phyloP scores from a whole-genome alignment of 2,797 vertebrate genomes.

The Spondyliosoma cantharus region DNA sequence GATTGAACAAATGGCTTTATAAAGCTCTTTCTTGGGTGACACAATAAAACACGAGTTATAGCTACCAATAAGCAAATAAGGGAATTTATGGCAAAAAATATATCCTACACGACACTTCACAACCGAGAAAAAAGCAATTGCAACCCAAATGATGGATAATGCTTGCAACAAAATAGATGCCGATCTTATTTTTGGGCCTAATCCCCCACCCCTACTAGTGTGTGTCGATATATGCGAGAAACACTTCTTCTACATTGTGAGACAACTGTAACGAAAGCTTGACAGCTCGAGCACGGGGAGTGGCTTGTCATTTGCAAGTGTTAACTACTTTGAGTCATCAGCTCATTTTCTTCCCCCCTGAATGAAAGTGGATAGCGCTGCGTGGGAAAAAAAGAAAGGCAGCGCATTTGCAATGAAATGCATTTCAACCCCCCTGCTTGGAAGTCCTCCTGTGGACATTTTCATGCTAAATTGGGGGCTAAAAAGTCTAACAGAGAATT shows the following conservation, averaged over 20 bases:
- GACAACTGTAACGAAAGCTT: slow-evolving; percentile 13
- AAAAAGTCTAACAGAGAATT: slow-evolving; percentile 63
- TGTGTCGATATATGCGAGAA: background rate
- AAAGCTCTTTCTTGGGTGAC: too few relatives aligned
- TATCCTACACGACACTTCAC: too few relatives aligned
- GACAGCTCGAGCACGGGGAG: slow-evolving; percentile 30
- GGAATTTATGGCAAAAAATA: too few relatives aligned
- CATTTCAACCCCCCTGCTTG: slow-evolving; percentile 40
- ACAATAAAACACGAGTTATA: too few relatives aligned
- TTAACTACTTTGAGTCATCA: slow-evolving; percentile 67
- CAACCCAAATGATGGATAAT: too few relatives aligned
- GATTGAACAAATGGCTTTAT: too few relatives aligned
- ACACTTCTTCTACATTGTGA: background rate
- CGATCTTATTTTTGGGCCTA: too few relatives aligned
- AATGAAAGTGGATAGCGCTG: slow-evolving; percentile 62
- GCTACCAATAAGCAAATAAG: background rate
- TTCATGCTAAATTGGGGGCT: slow-evolving; percentile 68
- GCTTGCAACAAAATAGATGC: too few relatives aligned
- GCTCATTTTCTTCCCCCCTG: slow-evolving; percentile 58
- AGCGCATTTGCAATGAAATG: slow-evolving; percentile 69
- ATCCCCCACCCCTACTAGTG: too few relatives aligned
- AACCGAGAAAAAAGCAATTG: too few relatives aligned
- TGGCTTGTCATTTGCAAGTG: slow-evolving; percentile 65
- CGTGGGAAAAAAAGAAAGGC: slow-evolving; percentile 55
- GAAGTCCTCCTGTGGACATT: slow-evolving; percentile 57